Evolutionary conservation across 2,888 invertebrate genomes (phyloP), one percentile per base, ranked within the genome.

Genomic region (Morpho deidamia): DNA sequence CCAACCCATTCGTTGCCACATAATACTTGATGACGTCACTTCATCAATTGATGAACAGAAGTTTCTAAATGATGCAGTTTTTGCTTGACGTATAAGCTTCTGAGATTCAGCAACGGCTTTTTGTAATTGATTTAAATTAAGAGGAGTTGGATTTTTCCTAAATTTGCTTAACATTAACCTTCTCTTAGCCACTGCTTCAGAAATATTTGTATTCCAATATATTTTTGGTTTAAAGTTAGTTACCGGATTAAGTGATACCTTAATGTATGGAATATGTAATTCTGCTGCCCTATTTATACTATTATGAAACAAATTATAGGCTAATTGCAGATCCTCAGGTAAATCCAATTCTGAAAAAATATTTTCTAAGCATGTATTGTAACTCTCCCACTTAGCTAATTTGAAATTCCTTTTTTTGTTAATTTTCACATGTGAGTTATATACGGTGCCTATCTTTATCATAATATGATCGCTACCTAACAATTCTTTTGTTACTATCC

Each of bases 31-130:
- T 43, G 35, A 34, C 7, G 33, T 34, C 3, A 7, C 12, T 34
- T 44, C 33, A 11, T 34, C 44, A n/a, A 44, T 8, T 65, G 66
- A 35, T 64, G 69, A 0, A 48, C 65, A 48, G 10, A 39, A 39
- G 1, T 39, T 14, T 14, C 14, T 14, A 14, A 14, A n/a, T 38
- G n/a, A n/a, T 10, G 8, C n/a, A 38, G 8, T 5, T 38, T 38
- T n/a, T 10, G 8, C 38, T 4, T n/a, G 38, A 5, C 38, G 8
- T 10, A 38, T 38, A 10, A 10, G 10, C 38, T n/a, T 38, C 10
- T 38, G 38, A 8, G 8, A 38, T 5, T 38, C 38, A n/a, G 7
- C 38, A n/a, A 38, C 10, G n/a, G 32, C 32, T 43, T 2, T 43
- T 10, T 43, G 7, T 43, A 43, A 32, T 9, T 43, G 7, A 7